Percentiles rank a stretch among this genome's conserved stretches.
phyloP scores from a whole-genome alignment of 2,888 invertebrate genomes.

The Synanthedon tipuliformis region DNA sequence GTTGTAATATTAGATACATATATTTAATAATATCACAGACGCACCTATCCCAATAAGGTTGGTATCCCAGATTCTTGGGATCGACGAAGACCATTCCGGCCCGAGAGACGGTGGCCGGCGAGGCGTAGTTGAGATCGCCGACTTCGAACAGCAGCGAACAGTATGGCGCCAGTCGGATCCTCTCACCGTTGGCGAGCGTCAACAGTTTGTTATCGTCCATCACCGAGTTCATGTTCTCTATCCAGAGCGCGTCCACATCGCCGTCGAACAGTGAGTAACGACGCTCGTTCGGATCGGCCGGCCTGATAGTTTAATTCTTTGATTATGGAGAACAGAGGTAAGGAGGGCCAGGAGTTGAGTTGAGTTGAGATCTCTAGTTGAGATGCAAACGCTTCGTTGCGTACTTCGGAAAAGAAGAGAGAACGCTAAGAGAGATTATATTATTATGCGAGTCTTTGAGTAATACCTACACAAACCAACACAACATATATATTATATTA shows the following conservation, averaged over 20 bases:
- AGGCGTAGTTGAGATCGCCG: constrained; percentile 88
- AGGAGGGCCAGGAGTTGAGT: too few species aligned
- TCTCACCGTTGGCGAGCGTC: constrained; percentile 91
- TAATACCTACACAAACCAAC: too few species aligned
- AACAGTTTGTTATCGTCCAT: constrained; percentile 95
- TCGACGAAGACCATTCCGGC: constrained; percentile 96
- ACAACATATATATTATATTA: too few species aligned
- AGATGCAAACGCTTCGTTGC: too few species aligned
- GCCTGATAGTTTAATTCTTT: constrained; percentile 45
- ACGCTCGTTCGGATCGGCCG: constrained; percentile 78
- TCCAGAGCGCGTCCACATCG: constrained; percentile 94
- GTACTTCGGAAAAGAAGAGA: too few species aligned
- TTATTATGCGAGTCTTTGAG: too few species aligned
- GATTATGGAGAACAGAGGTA: too few species aligned
- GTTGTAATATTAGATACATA: neutral
- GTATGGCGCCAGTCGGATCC: constrained; percentile 84
- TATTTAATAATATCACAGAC: neutral
- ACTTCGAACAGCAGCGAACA: constrained; percentile 91
- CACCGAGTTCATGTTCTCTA: constrained; percentile 97
- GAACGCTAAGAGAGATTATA: too few species aligned
- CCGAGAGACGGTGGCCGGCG: constrained; percentile 92
- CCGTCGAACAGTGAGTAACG: constrained; percentile 92
- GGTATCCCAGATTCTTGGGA: constrained; percentile 88
- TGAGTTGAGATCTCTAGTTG: too few species aligned
- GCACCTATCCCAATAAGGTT: constrained; percentile 83